A percentile compares a stretch with the other conserved stretches of the same genome.
Evolutionary conservation across 1,140 invertebrate species (phyloP).

Genomic region (Hyles vespertilio): DNA sequence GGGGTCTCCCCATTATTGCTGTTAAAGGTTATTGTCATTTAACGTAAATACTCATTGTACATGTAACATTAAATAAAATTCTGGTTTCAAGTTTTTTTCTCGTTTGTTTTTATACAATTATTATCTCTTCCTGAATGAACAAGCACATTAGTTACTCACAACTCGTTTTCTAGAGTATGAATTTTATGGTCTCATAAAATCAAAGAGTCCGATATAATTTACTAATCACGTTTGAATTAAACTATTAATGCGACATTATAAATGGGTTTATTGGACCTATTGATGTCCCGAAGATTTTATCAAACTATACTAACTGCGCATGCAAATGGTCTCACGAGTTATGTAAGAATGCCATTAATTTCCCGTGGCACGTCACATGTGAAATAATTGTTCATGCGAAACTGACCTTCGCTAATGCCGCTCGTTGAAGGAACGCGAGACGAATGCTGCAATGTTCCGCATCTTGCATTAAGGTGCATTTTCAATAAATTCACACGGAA

Average conservation of each 20-base stretch:
- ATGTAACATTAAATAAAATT: no score
- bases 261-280: slow-evolving; percentile 3
- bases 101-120: background rate
- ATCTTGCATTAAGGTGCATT: slow-evolving; percentile 41
- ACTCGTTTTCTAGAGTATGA: slow-evolving; percentile 3
- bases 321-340: slow-evolving; percentile 4
- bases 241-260: background rate
- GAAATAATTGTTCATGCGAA: slow-evolving; percentile 46
- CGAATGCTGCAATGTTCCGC: slow-evolving; percentile 25
- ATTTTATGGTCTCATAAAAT: slow-evolving; percentile 5
- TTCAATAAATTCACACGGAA: slow-evolving; percentile 15
- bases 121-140: slow-evolving; percentile 1
- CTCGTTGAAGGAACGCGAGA: slow-evolving; percentile 42
- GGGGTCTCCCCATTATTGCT: no score
- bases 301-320: slow-evolving; percentile 2
- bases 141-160: background rate
- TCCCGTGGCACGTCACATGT: slow-evolving; percentile 9
- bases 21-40: no score
- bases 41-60: no score
- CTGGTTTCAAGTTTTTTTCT: background rate
- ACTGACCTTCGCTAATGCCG: slow-evolving; percentile 62
- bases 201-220: slow-evolving; percentile 1
- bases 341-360: slow-evolving; percentile 4
- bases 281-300: slow-evolving; percentile 6
- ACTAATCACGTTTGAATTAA: slow-evolving; percentile 4